Evolutionary conservation across 2,113 vertebrate species (phyloP), one percentile per base, ranked within the genome.

Genomic region (Lamprologus sp.): DNA sequence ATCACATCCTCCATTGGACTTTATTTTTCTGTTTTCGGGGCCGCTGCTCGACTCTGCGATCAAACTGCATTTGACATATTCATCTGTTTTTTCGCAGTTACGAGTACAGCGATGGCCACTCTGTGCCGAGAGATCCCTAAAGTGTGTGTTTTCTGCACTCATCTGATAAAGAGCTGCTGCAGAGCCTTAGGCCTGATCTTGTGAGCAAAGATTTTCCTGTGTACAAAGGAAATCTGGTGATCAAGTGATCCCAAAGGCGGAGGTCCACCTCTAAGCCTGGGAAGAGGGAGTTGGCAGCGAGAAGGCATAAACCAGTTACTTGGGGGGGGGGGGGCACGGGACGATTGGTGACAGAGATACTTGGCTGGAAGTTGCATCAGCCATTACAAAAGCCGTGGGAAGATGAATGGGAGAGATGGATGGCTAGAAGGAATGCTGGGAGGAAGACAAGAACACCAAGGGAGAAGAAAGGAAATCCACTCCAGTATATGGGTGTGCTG

Each of bases 191-290:
- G 87, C 53, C 70, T 19, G 23, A 60, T 40, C 73, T 35, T 5
- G 12, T 28, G 86, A 91, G 88, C 90, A 90, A 83, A 90, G 21
- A 35, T 81, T 51, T 86, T 93, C 87, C 90, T 93, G 88, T 93
- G 80, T 40, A 31, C 58, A 75, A 37, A 70, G 68, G 56, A 35
- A 87, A 90, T 87, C 85, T 87, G 68, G 77, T 7, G 28, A 88
- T 92, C 92, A 87, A 84, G 84, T 87, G 86, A 92, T 90, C 81
- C 53, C 53, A 40, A 77, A 51, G 51, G 42, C 33, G 2, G 77
- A 68, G 86, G 58, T 13, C 68, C 47, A 37, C 86, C 55, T 45
- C 56, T 42, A 15, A 4, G 17, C 37, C 47, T 84, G 14, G 58
- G 58, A 31, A 35, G 31, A 49, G 35, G n/a, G 45, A 42, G 84